Evolutionary conservation across 2,113 vertebrate species (phyloP).

Genomic region (Ciconia boyciana): DNA sequence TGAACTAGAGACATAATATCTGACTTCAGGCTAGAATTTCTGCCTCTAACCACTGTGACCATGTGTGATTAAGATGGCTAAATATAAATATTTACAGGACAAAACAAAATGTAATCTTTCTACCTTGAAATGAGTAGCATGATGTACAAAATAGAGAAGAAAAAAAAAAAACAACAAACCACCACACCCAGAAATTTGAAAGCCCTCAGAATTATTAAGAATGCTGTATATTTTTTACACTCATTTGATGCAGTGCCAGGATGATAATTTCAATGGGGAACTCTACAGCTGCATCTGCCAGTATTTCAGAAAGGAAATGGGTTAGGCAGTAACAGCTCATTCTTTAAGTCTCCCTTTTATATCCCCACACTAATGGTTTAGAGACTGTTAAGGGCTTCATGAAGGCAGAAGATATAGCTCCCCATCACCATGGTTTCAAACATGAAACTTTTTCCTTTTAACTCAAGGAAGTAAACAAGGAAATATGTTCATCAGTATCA

Average conservation of each 20-base stretch:
- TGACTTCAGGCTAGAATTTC: neutral
- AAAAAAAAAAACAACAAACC: neutral
- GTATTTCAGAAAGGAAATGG: neutral
- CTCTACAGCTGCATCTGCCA: neutral
- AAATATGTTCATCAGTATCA: neutral
- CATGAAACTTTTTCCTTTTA: neutral
- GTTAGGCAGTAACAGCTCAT: neutral
- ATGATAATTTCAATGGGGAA: neutral
- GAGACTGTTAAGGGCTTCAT: neutral
- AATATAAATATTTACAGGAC: neutral
- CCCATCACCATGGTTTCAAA: neutral
- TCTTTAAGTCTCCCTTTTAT: neutral
- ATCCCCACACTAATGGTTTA: neutral
- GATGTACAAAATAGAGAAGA: neutral
- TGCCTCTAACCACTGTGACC: neutral
- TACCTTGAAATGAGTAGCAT: neutral
- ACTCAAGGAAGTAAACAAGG: neutral
- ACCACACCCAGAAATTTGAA: neutral
- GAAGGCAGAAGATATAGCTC: neutral
- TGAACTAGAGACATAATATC: neutral
- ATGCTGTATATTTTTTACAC: slow-evolving; percentile 8
- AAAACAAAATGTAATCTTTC: neutral
- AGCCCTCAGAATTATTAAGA: neutral
- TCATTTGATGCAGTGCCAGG: neutral
- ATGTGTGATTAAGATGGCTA: neutral